Evolutionary conservation across 2,797 vertebrate genomes (phyloP).

Genomic region (Enteromius thamalakanensis): DNA sequence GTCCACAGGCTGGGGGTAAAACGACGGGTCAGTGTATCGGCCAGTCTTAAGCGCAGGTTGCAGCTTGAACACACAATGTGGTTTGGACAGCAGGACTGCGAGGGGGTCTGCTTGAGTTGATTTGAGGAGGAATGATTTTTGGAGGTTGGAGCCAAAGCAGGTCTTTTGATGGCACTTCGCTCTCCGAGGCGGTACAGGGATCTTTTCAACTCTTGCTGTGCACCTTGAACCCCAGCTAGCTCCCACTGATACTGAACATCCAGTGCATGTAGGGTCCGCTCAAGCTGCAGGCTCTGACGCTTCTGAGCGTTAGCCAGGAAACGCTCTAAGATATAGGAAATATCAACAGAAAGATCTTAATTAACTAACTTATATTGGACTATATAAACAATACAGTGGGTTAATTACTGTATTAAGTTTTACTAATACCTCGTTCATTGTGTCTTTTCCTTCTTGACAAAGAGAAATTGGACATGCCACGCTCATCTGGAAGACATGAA

Average conservation of each 20-base stretch:
- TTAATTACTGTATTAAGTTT: background rate
- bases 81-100: slow-evolving; percentile 58
- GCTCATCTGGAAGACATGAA: background rate
- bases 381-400: background rate
- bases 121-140: background rate
- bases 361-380: background rate
- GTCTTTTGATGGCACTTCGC: background rate
- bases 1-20: slow-evolving; percentile 62
- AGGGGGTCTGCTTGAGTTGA: background rate
- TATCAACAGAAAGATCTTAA: background rate
- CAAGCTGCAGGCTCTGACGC: slow-evolving; percentile 50
- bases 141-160: background rate
- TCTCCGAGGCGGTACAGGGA: slow-evolving; percentile 41
- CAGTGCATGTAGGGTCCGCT: slow-evolving; percentile 43
- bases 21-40: slow-evolving; percentile 38
- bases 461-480: background rate
- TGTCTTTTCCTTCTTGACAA: background rate
- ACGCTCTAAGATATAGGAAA: slow-evolving; percentile 43
- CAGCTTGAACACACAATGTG: slow-evolving; percentile 61
- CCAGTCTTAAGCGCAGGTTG: slow-evolving; percentile 57
- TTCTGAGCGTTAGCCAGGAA: slow-evolving; percentile 44
- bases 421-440: background rate
- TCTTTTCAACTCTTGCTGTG: slow-evolving; percentile 50
- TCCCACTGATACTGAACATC: slow-evolving; percentile 47
- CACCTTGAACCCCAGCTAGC: slow-evolving; percentile 43